phyloP scores from a whole-genome alignment of 2,113 vertebrate species.

The Protobothrops flavoviridis region DNA sequence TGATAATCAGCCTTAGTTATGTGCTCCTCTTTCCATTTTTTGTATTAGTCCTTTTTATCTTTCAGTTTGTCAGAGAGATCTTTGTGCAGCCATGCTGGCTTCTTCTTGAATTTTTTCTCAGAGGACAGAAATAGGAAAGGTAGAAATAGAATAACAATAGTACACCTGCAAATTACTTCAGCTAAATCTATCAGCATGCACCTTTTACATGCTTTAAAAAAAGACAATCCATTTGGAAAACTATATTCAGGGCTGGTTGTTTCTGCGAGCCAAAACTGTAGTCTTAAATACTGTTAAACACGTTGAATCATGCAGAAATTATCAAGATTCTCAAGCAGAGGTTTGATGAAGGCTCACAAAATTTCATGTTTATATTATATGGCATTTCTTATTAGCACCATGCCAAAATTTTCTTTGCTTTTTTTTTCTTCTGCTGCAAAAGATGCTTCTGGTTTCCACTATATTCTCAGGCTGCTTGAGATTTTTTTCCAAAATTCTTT shows the following conservation, averaged over 20 bases:
- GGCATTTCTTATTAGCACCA: background rate
- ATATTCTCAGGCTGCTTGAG: background rate
- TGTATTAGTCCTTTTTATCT: too few relatives aligned
- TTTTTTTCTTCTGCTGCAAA: background rate
- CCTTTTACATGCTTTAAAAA: background rate
- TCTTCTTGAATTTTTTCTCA: background rate
- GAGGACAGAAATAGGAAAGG: background rate
- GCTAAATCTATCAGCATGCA: background rate
- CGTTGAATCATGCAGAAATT: background rate
- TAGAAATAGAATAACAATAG: conserved; percentile 11
- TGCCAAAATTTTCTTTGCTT: background rate
- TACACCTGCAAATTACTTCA: background rate
- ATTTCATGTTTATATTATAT: background rate
- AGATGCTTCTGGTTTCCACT: background rate
- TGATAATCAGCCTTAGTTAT: too few relatives aligned
- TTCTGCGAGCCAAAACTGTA: background rate
- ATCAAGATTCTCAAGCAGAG: background rate
- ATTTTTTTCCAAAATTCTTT: background rate
- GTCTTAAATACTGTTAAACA: background rate
- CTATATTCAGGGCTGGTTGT: background rate
- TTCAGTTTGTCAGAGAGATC: too few relatives aligned
- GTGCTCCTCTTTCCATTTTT: too few relatives aligned
- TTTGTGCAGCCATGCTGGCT: too few relatives aligned
- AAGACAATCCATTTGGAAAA: background rate
- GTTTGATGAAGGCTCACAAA: background rate